A percentile compares a stretch with the other conserved stretches of the same genome.
phyloP scores from a whole-genome alignment of 2,797 vertebrate genomes.

The Varecia variegata region DNA sequence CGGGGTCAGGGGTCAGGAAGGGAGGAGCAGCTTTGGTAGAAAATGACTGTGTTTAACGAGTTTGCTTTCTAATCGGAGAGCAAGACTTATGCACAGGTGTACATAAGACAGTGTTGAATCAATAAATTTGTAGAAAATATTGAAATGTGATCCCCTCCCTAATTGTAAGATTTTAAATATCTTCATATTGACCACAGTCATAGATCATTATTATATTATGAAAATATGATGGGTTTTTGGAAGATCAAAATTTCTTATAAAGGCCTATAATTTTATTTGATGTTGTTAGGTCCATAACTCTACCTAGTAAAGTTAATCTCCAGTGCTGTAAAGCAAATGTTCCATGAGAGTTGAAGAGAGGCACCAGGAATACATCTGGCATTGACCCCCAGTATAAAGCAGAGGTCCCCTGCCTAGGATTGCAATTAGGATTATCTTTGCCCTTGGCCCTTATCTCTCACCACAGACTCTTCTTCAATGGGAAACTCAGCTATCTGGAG shows the following conservation, averaged over 20 bases:
- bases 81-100: not conserved
- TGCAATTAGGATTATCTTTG: conserved; percentile 51
- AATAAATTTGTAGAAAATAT: not conserved
- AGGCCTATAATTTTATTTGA: not conserved
- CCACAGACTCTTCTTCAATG: conserved; percentile 29
- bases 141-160: not conserved
- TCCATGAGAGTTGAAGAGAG: not conserved
- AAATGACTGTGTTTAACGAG: not conserved
- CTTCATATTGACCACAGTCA: not conserved
- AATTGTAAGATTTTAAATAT: not conserved
- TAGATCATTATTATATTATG: not conserved
- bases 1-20: not conserved
- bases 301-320: not conserved
- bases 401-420: not conserved
- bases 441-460: conserved; percentile 12
- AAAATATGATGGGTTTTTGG: not conserved
- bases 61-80: not conserved
- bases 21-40: not conserved
- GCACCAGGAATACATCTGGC: not conserved
- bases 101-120: not conserved
- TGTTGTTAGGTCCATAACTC: not conserved
- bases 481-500: conserved; percentile 30
- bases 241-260: not conserved
- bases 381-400: not conserved
- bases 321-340: not conserved